These are phyloP conservation scores for Aptenodytes forsteri DNA, from an alignment of 2,113 vertebrate species.

Conservation along the genomic window DNA sequence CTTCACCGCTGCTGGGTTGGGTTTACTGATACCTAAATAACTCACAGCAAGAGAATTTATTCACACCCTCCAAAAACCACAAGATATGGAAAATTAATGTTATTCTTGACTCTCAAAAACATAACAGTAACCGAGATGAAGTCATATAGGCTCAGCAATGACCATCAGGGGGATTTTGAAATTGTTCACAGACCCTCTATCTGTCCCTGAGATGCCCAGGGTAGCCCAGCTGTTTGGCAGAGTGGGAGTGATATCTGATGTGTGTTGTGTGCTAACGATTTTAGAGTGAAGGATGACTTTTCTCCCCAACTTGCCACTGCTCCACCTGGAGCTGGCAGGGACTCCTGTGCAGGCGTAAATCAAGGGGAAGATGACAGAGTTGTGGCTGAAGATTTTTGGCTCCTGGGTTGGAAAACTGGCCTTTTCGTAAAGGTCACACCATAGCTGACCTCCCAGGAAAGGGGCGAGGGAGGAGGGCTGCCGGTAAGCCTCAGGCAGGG, in stretches of 20 bases:
- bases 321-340: conserved; percentile 11
- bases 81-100: conserved; percentile 68
- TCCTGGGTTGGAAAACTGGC: neutral
- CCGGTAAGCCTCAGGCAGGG: neutral
- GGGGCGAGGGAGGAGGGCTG: neutral
- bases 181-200: conserved; percentile 23
- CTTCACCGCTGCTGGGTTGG: neutral
- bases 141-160: conserved; percentile 66
- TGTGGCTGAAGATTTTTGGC: neutral
- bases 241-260: neutral
- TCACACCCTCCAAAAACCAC: conserved; percentile 74
- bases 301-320: neutral
- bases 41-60: conserved; percentile 71
- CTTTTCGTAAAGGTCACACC: neutral
- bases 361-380: neutral
- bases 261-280: neutral
- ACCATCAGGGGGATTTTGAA: conserved; percentile 64
- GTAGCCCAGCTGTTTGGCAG: conserved; percentile 16
- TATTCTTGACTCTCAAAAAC: conserved; percentile 69
- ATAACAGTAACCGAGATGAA: conserved; percentile 66
- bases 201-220: conserved; percentile 25
- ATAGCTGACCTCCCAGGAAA: neutral
- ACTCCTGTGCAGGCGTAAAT: neutral
- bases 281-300: neutral
- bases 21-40: conserved; percentile 50